A percentile compares a stretch with the other conserved stretches of the same genome.
Conservation (phyloP, 2,113 vertebrate genomes). For the Sinocyclocheilus anophthalmus region DNA sequence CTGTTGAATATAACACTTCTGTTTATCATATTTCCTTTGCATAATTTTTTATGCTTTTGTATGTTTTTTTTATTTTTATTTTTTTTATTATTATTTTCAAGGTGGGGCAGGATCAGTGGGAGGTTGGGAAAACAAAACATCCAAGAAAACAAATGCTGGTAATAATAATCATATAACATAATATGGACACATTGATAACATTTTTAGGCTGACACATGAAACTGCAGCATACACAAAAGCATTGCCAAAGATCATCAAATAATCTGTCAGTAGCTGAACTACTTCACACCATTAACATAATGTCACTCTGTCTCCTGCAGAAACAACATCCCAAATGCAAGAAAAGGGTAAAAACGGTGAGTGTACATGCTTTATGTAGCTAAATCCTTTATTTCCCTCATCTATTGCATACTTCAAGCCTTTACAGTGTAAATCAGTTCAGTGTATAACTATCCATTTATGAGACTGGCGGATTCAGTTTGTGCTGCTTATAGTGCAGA, state of each 20-base stretch:
- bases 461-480: neutral
- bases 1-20: neutral
- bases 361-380: neutral
- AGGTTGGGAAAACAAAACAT: slow-evolving; percentile 51
- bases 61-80: neutral
- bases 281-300: neutral
- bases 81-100: slow-evolving; percentile 28
- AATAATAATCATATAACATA: neutral
- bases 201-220: neutral
- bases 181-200: neutral
- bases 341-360: neutral
- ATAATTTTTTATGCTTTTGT: neutral
- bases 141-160: slow-evolving; percentile 44
- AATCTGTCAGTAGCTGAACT: neutral
- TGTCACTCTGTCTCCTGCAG: neutral
- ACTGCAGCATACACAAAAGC: slow-evolving; percentile 13
- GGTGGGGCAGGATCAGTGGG: slow-evolving; percentile 58
- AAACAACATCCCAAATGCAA: neutral
- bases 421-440: neutral
- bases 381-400: neutral
- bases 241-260: slow-evolving; percentile 29
- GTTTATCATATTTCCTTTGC: slow-evolving; percentile 7
- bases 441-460: neutral
- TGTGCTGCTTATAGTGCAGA: neutral
- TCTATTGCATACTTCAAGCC: neutral